These are phyloP conservation scores for Callopanchax toddi DNA, from an alignment of 2,113 vertebrate species.

Conservation along the genomic window DNA sequence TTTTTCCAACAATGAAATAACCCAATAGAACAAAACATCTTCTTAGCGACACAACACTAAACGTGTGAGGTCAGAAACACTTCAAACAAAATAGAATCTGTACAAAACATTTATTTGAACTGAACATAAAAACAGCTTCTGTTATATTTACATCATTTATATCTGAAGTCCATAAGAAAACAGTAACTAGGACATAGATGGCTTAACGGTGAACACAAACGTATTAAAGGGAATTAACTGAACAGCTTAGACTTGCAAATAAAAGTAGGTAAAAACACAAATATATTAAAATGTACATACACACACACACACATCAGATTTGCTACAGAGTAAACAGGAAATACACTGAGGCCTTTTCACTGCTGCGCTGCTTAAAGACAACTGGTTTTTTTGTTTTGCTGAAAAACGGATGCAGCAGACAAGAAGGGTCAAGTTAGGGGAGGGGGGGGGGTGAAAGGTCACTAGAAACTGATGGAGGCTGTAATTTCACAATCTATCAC, in stretches of 20 bases:
- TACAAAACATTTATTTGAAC: slow-evolving; percentile 81
- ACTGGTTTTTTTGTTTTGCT: slow-evolving; percentile 2
- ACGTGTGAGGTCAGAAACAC: neutral
- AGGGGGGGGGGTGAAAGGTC: slow-evolving; percentile 15
- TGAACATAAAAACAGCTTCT: slow-evolving; percentile 72
- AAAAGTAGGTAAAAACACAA: slow-evolving; percentile 42
- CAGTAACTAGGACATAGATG: slow-evolving; percentile 56
- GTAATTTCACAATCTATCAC: slow-evolving; percentile 67
- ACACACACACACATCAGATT: neutral
- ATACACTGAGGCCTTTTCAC: slow-evolving; percentile 20
- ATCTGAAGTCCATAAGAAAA: slow-evolving; percentile 68
- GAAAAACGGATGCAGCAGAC: slow-evolving; percentile 12
- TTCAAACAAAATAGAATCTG: slow-evolving; percentile 39
- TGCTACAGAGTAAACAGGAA: slow-evolving; percentile 27
- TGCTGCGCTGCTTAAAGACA: slow-evolving; percentile 28
- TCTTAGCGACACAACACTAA: neutral
- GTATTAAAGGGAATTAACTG: slow-evolving; percentile 30
- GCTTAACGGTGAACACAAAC: slow-evolving; percentile 29
- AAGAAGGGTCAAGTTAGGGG: slow-evolving; percentile 1
- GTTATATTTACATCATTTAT: slow-evolving; percentile 66
- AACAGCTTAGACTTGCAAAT: slow-evolving; percentile 47
- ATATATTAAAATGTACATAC: slow-evolving; percentile 6
- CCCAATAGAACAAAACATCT: no score
- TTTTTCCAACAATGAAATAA: no score
- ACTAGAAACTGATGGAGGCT: slow-evolving; percentile 65